phyloP scores from a whole-genome alignment of 35 echinoderm and acorn worm species.

The Apostichopus parvimensis region DNA sequence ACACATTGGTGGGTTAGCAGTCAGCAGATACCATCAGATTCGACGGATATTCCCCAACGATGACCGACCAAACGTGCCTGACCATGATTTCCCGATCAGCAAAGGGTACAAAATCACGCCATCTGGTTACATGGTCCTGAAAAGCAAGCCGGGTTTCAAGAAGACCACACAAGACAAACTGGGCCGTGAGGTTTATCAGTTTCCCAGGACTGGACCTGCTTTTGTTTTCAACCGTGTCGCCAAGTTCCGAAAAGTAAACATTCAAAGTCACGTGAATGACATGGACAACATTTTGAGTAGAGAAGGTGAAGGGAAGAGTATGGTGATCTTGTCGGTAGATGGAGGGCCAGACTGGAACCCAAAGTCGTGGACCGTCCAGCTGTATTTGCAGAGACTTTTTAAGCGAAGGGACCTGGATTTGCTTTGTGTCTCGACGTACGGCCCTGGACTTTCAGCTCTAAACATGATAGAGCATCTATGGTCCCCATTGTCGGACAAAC shows the following conservation, averaged over 20 bases:
- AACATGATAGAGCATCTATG: conserved; percentile 49
- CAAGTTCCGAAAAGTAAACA: conserved; percentile 2
- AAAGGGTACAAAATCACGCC: conserved; percentile 40
- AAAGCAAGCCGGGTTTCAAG: not conserved
- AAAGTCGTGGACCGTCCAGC: conserved; percentile 30
- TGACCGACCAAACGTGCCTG: conserved; percentile 22
- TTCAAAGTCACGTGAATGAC: conserved; percentile 30
- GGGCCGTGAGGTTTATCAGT: not conserved
- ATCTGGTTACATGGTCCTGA: conserved; percentile 13
- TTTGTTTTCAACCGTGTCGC: conserved; percentile 19
- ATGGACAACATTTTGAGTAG: not conserved
- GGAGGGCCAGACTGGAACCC: conserved; percentile 52
- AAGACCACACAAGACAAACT: conserved; percentile 39
- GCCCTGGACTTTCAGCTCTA: conserved; percentile 1
- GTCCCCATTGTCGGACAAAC: conserved; percentile 21
- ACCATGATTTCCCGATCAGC: conserved; percentile 40
- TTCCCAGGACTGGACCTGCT: conserved; percentile 17
- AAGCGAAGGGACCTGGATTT: no score
- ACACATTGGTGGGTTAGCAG: conserved; percentile 43
- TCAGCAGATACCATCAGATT: conserved; percentile 46
- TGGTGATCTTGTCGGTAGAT: conserved; percentile 18
- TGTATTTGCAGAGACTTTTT: not conserved
- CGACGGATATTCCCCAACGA: conserved; percentile 4
- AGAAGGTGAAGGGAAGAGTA: conserved; percentile 6
- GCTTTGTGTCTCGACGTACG: not conserved